These are phyloP conservation scores for Takifugu bimaculatus DNA, from an alignment of 2,113 vertebrate species.

Conservation along the genomic window DNA sequence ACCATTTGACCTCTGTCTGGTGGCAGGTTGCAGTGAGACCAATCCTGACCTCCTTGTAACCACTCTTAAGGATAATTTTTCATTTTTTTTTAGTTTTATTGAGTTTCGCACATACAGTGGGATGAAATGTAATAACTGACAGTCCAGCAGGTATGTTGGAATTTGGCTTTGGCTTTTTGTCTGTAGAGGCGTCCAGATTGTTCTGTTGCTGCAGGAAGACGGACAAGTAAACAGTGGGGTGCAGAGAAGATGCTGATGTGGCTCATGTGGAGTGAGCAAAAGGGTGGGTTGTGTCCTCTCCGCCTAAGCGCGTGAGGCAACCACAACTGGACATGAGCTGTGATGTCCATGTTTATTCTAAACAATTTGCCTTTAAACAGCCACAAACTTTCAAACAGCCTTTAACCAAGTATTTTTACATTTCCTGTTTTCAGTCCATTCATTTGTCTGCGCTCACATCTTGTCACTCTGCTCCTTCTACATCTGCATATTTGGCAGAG, in stretches of 20 bases:
- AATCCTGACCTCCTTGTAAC: no score
- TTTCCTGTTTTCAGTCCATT: not conserved
- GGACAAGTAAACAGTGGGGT: not conserved
- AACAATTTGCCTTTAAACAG: no score
- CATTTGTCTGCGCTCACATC: constrained; percentile 24
- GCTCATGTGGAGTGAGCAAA: not conserved
- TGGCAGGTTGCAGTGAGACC: no score
- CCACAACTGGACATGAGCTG: no score
- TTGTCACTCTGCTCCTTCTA: constrained; percentile 28
- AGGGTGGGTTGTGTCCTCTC: no score
- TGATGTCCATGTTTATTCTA: no score
- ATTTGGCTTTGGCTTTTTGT: constrained; percentile 7
- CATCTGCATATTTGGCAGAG: constrained; percentile 50
- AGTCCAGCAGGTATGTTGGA: not conserved
- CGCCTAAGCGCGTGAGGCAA: no score
- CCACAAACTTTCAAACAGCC: no score
- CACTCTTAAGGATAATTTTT: no score
- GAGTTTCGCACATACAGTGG: not conserved
- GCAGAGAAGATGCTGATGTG: not conserved
- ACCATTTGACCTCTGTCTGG: no score
- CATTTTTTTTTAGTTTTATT: no score
- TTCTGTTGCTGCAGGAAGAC: constrained; percentile 30
- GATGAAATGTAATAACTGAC: constrained; percentile 10
- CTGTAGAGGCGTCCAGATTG: constrained; percentile 10
- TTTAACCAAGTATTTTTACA: not conserved